Percentiles rank a stretch among this genome's conserved stretches.
phyloP scores from a whole-genome alignment of 2,888 invertebrate species.

The Hyposoter didymator region DNA sequence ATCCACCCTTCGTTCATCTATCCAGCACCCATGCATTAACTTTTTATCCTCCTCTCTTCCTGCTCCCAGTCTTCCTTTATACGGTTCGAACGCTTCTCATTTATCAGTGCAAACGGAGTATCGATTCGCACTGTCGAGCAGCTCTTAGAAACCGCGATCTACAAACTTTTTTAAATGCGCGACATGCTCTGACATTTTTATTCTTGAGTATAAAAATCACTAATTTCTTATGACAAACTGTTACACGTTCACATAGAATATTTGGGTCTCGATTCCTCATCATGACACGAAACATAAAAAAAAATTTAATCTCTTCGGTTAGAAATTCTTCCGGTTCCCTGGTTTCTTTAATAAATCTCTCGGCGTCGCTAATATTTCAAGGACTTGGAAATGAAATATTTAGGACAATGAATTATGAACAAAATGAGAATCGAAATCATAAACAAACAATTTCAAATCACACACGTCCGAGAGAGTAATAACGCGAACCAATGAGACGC shows the following conservation, averaged over 20 bases:
- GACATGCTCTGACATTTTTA: constrained; percentile 33
- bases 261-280: not conserved
- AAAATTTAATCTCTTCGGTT: not conserved
- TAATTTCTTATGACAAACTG: not conserved
- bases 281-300: not conserved
- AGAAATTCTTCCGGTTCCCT: not conserved
- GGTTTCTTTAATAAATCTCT: not conserved
- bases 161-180: constrained; percentile 44
- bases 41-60: constrained; percentile 55
- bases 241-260: not conserved
- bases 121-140: constrained; percentile 57
- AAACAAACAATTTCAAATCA: not conserved
- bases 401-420: not conserved
- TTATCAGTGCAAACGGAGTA: constrained; percentile 64
- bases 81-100: constrained; percentile 59
- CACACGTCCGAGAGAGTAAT: not conserved
- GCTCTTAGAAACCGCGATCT: constrained; percentile 32
- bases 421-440: not conserved
- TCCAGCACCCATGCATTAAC: constrained; percentile 49
- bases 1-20: constrained; percentile 57
- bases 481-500: not conserved
- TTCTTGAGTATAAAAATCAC: not conserved
- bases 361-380: not conserved
- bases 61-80: constrained; percentile 8
- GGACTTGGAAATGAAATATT: not conserved